Base-by-base conservation (phyloP, 1,140 invertebrate genomes). In the Eciton burchellii region DNA sequence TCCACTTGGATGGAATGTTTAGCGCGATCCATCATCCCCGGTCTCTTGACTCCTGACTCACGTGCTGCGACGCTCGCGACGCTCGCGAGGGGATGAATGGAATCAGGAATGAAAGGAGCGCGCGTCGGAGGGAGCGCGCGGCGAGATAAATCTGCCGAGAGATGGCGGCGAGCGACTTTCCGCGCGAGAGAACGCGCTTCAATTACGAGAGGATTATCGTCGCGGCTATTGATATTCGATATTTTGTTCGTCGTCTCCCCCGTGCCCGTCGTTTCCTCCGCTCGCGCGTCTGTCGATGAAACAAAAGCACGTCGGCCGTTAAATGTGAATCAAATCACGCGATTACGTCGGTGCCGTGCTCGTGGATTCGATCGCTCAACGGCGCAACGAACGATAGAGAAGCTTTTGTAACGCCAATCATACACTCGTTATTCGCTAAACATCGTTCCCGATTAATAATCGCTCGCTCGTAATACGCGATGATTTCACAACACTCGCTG, bases 1-100 rank as follows among this genome's bases (percentile, higher is more conserved):
- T 57, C 45, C 52, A 56, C 62, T 56, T 19, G 35, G 65, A 79
- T 62, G 43, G 54, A 79, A 79, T 79, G 49, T 12, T 24, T 5
- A 4, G 47, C 14, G 24, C 47, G 9, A 79, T 68, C 41, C 68
- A 79, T 79, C 49, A 68, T 56, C 24, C 49, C 11, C n/a, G n/a
- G n/a, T n/a, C n/a, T n/a, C n/a, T n/a, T 66, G 49, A 49, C 16
- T 26, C 9, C 1, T 16, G 62, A n/a, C n/a, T n/a, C n/a, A n/a
- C n/a, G n/a, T n/a, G n/a, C n/a, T n/a, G n/a, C n/a, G n/a, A n/a
- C n/a, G n/a, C n/a, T 79, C 63, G 47, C 60, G 14, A 52, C 16
- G 43, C 35, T 35, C 35, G 35, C 3, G 8, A 26, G 24, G 11
- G 12, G 6, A 45, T 66, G 35, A 56, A 63, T 26, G n/a, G 24